These are phyloP conservation scores for Oreocharis arfaki DNA, from an alignment of 2,113 vertebrate species.

Conservation along the genomic window DNA sequence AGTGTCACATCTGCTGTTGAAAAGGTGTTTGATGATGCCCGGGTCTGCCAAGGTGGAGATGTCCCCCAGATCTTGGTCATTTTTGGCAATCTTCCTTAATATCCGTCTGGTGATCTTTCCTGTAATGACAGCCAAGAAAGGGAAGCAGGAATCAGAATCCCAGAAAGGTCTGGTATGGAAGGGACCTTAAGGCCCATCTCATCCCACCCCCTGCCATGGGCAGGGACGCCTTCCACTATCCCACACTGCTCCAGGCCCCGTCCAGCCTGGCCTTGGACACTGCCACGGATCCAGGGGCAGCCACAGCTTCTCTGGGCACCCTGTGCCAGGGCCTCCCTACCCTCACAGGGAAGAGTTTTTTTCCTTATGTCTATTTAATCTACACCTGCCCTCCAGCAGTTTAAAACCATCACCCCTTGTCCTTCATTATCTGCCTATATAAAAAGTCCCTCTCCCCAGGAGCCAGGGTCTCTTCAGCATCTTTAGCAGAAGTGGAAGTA, in stretches of 20 bases:
- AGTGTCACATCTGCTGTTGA: conserved; percentile 81
- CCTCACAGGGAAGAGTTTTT: background rate
- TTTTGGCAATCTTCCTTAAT: conserved; percentile 89
- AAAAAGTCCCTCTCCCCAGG: background rate
- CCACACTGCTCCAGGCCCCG: accelerated
- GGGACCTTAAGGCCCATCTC: background rate
- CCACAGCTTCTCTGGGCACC: background rate
- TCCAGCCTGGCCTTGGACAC: background rate
- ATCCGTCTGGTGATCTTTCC: conserved; percentile 96
- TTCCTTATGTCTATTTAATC: background rate
- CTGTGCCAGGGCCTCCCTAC: background rate
- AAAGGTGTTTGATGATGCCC: conserved; percentile 85
- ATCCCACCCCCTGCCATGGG: background rate
- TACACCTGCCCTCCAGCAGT: background rate
- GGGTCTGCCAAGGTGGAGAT: conserved; percentile 89
- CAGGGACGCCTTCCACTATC: background rate
- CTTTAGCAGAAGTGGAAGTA: background rate
- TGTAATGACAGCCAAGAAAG: conserved; percentile 13
- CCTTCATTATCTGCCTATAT: background rate
- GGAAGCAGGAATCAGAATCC: background rate
- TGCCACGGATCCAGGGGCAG: background rate
- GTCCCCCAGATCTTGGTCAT: conserved; percentile 89
- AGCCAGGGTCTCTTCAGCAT: background rate
- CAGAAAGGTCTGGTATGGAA: background rate
- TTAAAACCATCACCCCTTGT: background rate